Conservation (phyloP, 2,797 vertebrate species). For the Leptoclinus maculatus region DNA sequence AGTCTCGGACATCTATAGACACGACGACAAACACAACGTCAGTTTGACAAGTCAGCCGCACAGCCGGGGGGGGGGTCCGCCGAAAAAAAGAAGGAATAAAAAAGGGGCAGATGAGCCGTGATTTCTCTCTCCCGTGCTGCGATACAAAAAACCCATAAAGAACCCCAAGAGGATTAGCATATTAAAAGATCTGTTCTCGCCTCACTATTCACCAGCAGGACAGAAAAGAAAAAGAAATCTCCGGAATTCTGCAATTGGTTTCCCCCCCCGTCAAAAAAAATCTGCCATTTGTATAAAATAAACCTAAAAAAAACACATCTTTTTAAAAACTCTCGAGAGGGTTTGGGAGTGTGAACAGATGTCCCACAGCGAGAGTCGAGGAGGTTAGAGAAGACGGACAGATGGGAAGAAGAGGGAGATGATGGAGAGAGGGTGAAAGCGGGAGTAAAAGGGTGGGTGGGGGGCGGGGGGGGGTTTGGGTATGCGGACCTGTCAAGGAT, state of each 20-base stretch:
- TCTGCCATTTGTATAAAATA: slow-evolving; percentile 56
- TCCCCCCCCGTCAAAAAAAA: slow-evolving; percentile 51
- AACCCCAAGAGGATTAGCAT: slow-evolving; percentile 77
- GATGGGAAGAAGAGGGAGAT: slow-evolving; percentile 52
- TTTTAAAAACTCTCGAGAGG: slow-evolving; percentile 56
- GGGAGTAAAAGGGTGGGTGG: background rate
- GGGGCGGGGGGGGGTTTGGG: slow-evolving; percentile 27
- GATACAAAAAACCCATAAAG: slow-evolving; percentile 67
- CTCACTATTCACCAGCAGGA: slow-evolving; percentile 66
- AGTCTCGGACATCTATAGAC: slow-evolving; percentile 91
- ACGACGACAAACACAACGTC: slow-evolving; percentile 48
- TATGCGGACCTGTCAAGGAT: slow-evolving; percentile 93
- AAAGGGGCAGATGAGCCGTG: slow-evolving; percentile 66
- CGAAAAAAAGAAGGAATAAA: slow-evolving; percentile 24
- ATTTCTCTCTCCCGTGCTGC: slow-evolving; percentile 51
- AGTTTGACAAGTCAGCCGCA: slow-evolving; percentile 61
- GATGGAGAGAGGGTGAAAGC: slow-evolving; percentile 35
- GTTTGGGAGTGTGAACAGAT: slow-evolving; percentile 71
- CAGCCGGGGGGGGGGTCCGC: slow-evolving; percentile 34
- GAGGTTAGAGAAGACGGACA: slow-evolving; percentile 64
- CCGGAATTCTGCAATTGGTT: slow-evolving; percentile 62
- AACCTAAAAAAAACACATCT: slow-evolving; percentile 50
- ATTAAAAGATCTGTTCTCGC: slow-evolving; percentile 77
- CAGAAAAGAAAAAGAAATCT: slow-evolving; percentile 59
- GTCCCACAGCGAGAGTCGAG: slow-evolving; percentile 66